Evolutionary conservation across 2,888 invertebrate species (phyloP).

Genomic region (Pediacus dermestoides): DNA sequence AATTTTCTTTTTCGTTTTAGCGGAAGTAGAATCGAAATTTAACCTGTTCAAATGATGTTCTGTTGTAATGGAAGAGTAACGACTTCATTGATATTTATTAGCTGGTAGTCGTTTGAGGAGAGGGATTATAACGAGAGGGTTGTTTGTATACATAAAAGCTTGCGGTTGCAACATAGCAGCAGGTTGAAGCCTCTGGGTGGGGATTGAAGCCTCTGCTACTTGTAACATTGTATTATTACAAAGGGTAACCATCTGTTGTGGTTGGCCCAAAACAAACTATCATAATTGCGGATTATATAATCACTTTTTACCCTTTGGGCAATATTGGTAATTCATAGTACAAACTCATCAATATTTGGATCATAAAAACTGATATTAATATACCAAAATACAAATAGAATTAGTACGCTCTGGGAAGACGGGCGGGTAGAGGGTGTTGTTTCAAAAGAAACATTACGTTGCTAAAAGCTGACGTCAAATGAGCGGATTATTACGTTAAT

Average conservation of each 20-base stretch:
- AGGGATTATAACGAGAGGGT: conserved; percentile 24
- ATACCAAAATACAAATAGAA: too few species aligned
- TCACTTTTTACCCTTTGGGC: background rate
- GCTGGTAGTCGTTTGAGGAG: conserved; percentile 22
- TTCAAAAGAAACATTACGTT: conserved; percentile 31
- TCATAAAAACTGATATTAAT: too few species aligned
- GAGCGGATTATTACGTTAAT: conserved; percentile 44
- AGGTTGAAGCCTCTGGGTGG: conserved; percentile 16
- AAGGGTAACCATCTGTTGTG: conserved; percentile 39
- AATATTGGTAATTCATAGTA: conserved; percentile 3
- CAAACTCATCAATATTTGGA: too few species aligned
- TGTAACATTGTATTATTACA: conserved; percentile 32
- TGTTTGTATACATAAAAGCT: too few species aligned
- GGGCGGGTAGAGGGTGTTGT: conserved; percentile 3
- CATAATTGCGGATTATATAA: conserved; percentile 24
- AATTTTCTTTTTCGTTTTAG: too few species aligned
- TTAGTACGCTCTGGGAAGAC: too few species aligned
- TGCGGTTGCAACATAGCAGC: too few species aligned
- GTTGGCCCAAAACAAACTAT: conserved; percentile 32
- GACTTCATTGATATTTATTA: conserved; percentile 32
- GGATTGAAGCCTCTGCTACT: conserved; percentile 14
- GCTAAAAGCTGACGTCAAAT: conserved; percentile 41
- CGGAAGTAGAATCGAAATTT: too few species aligned
- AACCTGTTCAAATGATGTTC: too few species aligned
- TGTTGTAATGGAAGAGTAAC: too few species aligned